Percentiles rank a stretch among this genome's conserved stretches.
phyloP scores from a whole-genome alignment of 2,888 invertebrate genomes.

The Eueremaeus valkanovi region DNA sequence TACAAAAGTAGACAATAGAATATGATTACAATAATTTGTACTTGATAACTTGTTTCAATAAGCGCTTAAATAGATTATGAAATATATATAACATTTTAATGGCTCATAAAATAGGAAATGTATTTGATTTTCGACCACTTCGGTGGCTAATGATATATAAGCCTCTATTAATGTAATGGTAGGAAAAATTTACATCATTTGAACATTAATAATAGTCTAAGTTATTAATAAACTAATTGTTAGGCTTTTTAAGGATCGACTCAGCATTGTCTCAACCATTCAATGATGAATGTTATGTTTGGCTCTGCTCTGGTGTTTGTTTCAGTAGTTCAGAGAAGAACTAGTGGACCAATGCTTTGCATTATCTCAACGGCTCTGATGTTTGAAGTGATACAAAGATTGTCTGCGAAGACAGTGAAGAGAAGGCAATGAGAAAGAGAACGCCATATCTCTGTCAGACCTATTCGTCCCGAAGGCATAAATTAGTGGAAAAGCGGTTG shows the following conservation, averaged over 20 bases:
- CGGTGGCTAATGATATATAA: conserved; percentile 5
- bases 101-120: not conserved
- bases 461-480: not conserved
- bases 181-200: not conserved
- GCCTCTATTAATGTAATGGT: conserved; percentile 7
- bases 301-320: not conserved
- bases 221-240: not conserved
- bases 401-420: not conserved
- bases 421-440: not conserved
- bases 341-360: not conserved
- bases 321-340: not conserved
- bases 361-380: not conserved
- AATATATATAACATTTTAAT: conserved; percentile 1
- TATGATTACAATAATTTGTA: not conserved
- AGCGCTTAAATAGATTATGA: not conserved
- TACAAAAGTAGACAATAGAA: too few species aligned
- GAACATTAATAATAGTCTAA: not conserved
- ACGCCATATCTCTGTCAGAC: not conserved
- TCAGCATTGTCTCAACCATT: not conserved
- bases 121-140: conserved; percentile 8
- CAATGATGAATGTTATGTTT: not conserved
- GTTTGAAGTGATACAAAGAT: not conserved
- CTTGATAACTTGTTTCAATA: too few species aligned
- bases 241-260: too few species aligned
- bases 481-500: not conserved